Base-by-base conservation (phyloP, 2,888 invertebrate genomes). In the Clistopyga incitator region DNA sequence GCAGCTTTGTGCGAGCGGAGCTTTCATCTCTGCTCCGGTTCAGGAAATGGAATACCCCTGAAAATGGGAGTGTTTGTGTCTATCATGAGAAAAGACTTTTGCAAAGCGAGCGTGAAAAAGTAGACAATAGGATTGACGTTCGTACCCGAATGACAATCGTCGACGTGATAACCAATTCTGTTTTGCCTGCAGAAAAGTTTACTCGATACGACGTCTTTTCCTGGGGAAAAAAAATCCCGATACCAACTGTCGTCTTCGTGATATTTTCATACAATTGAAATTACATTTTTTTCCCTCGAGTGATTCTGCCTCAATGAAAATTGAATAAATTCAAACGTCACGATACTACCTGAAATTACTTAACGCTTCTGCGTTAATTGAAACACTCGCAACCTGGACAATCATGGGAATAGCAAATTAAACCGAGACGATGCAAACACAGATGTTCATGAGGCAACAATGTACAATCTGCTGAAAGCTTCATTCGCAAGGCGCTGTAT, bases 401-500 rank as follows among this genome's bases (percentile, higher is more conserved):
- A 15, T 29, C 25, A 13, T 25, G 15, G 25, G 2, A 25, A 4
- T n/a, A 13, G 59, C 59, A 34, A 70, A 61, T 68, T 34, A 59
- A 47, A 68, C 45, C 10, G 13, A 34, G 13, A 47, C 45, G 1
- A 10, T 50, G 29, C 54, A 68, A 68, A 70, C 52, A 25, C 25
- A 64, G 1, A n/a, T 23, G n/a, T 56, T 54, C 23, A 20, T 38
- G 38, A 4, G 34, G 11, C n/a, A 47, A 45, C 38, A 42, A n/a
- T 52, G 42, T 56, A 23, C 52, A 56, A 71, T 71, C 13, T 71
- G 2, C 10, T 10, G 6, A 38, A 38, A 54, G 18, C 42, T 56
- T 25, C n/a, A 45, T 56, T 56, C 42, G 23, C 10, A 42, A 8
- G 15, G 20, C 8, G 45, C 56, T 71, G 13, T n/a, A 23, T 56